Evolutionary conservation across 2,888 invertebrate genomes (phyloP).

Genomic region (Chrysomela aeneicollis): DNA sequence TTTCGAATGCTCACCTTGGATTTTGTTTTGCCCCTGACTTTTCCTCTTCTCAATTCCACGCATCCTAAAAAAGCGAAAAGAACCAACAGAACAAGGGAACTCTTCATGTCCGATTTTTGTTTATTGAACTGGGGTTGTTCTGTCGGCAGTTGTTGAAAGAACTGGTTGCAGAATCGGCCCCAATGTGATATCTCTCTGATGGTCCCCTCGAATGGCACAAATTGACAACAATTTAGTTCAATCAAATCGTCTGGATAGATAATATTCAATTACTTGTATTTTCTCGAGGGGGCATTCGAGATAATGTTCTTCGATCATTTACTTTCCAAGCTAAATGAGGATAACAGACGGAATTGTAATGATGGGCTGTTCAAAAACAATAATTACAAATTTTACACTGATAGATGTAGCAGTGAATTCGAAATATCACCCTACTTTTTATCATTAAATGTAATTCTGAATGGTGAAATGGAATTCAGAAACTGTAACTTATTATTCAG

Average conservation of each 20-base stretch:
- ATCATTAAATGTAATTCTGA: too few relatives aligned
- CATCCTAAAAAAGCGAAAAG: conserved; percentile 43
- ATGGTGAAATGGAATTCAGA: too few relatives aligned
- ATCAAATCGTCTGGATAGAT: conserved; percentile 36
- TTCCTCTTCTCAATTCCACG: conserved; percentile 69
- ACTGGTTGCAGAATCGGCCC: conserved; percentile 26
- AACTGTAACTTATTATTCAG: too few relatives aligned
- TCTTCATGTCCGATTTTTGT: not conserved
- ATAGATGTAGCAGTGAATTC: too few relatives aligned
- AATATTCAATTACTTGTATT: conserved; percentile 32
- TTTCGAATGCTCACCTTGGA: conserved; percentile 68
- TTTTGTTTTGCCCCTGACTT: conserved; percentile 76
- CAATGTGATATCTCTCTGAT: conserved; percentile 24
- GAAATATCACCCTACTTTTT: too few relatives aligned
- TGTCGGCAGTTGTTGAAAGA: conserved; percentile 23
- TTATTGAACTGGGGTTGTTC: not conserved
- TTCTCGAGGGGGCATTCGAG: conserved; percentile 17
- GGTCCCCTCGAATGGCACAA: conserved; percentile 30
- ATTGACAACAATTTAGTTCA: conserved; percentile 46
- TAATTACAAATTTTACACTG: too few relatives aligned
- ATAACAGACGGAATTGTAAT: too few relatives aligned
- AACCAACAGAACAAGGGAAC: conserved; percentile 40
- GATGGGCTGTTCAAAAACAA: too few relatives aligned
- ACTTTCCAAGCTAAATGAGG: too few relatives aligned
- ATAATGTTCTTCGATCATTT: not conserved